Base-by-base conservation (phyloP, 2,888 invertebrate genomes). In the Eupithecia vulgata region DNA sequence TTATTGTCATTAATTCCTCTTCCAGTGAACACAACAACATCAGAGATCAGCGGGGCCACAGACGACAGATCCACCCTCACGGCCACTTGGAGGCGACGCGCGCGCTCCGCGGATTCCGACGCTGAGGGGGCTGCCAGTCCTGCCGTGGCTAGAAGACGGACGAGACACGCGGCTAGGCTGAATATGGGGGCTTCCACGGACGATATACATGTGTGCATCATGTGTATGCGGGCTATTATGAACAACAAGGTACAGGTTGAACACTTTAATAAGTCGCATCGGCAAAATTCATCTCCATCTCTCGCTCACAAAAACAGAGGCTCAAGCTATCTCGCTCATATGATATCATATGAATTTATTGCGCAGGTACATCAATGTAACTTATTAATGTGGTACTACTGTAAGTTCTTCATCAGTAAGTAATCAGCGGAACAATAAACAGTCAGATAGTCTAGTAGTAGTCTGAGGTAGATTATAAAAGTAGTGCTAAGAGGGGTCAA, bases 171-270 rank as follows among this genome's bases (percentile, higher is more conserved):
- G 48, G 97, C 98, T 68, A 96, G 97, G 82, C 95, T 98, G 79
- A 98, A 98, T 90, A 98, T 98, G 98, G 98, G 98, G 70, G 98
- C 98, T 83, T 97, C 99, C 74, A 98, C 98, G 78, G 99, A 99
- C 90, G 99, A 99, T 89, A 99, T 99, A 86, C 99, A 99, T 93
- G 99, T 99, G 76, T 99, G 99, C 95, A 99, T 99, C 86, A 98
- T 99, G 97, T 99, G 99, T 89, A 97, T 99, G 95, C 96, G 99
- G 74, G 99, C 99, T 82, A 99, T 99, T 87, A 99, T 99, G 99
- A 99, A 99, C 93, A 99, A 99, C 90, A 99, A 99, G 96, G 97
- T 97, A n/a, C n/a, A n/a, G n/a, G n/a, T n/a, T n/a, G n/a, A n/a
- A n/a, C n/a, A n/a, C n/a, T n/a, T n/a, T n/a, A n/a, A n/a, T n/a